These are phyloP conservation scores for Melanerpes aurifrons DNA, from an alignment of 2,113 vertebrate genomes.

Conservation along the genomic window DNA sequence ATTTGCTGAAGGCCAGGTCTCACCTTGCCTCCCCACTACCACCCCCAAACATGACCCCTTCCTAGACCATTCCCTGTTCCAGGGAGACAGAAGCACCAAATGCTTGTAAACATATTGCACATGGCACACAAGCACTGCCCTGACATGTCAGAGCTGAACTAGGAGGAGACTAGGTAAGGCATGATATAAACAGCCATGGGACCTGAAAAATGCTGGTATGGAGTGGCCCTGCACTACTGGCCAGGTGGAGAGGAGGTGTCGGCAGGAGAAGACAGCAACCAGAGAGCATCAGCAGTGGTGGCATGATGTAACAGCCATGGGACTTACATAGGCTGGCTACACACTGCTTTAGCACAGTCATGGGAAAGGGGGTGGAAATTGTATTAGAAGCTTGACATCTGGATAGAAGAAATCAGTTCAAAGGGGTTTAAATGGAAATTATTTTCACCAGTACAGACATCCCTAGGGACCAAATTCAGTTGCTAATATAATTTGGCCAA, in stretches of 20 bases:
- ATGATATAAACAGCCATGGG: rapidly evolving
- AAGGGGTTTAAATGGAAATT: neutral
- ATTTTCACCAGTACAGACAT: neutral
- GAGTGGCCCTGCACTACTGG: rapidly evolving
- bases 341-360: neutral
- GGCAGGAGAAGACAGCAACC: neutral
- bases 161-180: rapidly evolving
- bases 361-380: neutral
- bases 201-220: rapidly evolving
- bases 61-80: rapidly evolving
- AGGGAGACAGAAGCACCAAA: rapidly evolving
- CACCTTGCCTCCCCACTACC: neutral
- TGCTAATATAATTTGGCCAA: conserved; percentile 8
- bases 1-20: rapidly evolving
- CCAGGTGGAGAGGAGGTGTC: neutral
- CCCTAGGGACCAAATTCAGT: neutral
- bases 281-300: neutral
- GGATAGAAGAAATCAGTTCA: neutral
- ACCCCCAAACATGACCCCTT: rapidly evolving
- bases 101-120: rapidly evolving
- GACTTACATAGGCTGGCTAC: neutral
- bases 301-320: neutral
- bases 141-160: neutral
- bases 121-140: rapidly evolving
- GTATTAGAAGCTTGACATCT: neutral